Base-by-base conservation (phyloP, 2,888 invertebrate genomes). In the Liopterus haemorrhoidalis region DNA sequence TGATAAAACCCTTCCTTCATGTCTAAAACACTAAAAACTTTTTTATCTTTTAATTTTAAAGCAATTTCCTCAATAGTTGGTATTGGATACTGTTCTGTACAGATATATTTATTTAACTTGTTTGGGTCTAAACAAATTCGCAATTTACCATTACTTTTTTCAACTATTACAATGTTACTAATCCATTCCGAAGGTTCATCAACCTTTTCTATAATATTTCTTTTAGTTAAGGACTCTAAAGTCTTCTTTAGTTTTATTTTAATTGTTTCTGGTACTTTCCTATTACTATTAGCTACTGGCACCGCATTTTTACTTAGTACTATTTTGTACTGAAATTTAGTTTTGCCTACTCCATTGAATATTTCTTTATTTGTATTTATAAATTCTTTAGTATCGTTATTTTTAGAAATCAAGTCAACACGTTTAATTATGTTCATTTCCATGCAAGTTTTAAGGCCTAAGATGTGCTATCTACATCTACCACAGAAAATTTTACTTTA, bases 71-170 rank as follows among this genome's bases (percentile, higher is more conserved):
- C 55, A 4, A 55, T 37, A 12, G 57, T 54, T 19, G 59, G 55
- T 49, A 61, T 58, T 15, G 51, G 41, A 46, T 53, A 59, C 41
- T 60, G 51, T 40, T 56, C 53, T 1, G 57, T 33, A 32, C 54
- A 49, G 33, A 60, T 57, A 12, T 50, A 51, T 5, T 35, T 35
- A 46, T 59, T 59, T 3, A 59, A 49, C 12, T 56, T 52, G 12
- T 51, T 56, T 35, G 54, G 53, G 49, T 57, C 54, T 35, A 28
- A 6, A 14, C 28, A 28, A 28, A 28, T 4, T 28, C 28, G 5
- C 12, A 28, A 28, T 4, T 28, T 4, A 11, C 12, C n/a, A n/a
- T 28, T 28, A 11, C 11, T n/a, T 6, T 28, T 28, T 28, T 28
- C n/a, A 28, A 28, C 12, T 28, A n/a, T n/a, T n/a, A n/a, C n/a